Conservation (phyloP, 2,888 invertebrate genomes). For the Calameuta filiformis region DNA sequence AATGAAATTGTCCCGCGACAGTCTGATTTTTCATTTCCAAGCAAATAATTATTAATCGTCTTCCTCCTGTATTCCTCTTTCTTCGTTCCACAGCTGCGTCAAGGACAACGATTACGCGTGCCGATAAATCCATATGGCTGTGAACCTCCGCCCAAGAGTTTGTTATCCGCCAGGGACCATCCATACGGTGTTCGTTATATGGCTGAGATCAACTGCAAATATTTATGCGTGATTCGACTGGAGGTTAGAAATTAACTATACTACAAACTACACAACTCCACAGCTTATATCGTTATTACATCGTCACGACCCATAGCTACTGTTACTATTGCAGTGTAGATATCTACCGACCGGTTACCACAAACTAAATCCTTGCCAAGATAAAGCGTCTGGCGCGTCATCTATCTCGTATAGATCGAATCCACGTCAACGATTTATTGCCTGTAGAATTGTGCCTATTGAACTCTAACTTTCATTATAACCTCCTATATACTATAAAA, state of each 20-base stretch:
- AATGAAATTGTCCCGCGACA: not conserved
- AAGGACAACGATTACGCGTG: not conserved
- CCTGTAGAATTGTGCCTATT: not conserved
- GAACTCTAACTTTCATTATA: not conserved
- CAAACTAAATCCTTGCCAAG: not conserved
- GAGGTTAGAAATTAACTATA: not conserved
- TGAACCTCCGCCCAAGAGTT: not conserved
- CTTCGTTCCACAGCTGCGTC: not conserved
- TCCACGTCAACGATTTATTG: not conserved
- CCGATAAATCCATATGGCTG: not conserved
- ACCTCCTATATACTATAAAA: not conserved
- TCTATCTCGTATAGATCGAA: not conserved
- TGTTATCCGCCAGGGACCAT: not conserved
- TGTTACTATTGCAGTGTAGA: not conserved
- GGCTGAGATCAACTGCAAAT: not conserved
- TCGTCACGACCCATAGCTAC: not conserved
- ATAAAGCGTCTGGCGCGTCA: not conserved
- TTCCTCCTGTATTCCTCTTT: not conserved
- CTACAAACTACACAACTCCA: not conserved
- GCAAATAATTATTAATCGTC: not conserved
- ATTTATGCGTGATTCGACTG: not conserved
- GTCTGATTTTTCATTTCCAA: not conserved
- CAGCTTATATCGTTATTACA: not conserved
- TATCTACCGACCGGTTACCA: not conserved
- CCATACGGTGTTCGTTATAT: not conserved